These are phyloP conservation scores for Drosophila hydei DNA, from an alignment of 1,140 invertebrate genomes.

Conservation along the genomic window DNA sequence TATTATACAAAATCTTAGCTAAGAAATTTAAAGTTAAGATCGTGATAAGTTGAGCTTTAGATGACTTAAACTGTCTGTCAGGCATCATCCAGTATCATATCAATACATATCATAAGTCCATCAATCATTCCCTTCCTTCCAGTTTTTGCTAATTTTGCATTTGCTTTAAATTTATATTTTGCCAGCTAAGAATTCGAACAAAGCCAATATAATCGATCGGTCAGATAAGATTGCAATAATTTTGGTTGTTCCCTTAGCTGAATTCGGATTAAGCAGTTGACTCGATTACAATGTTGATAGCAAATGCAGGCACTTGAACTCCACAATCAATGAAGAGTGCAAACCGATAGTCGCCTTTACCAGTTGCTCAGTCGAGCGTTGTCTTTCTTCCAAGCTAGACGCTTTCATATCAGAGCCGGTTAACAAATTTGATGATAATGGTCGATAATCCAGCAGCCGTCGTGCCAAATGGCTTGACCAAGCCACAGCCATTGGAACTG, in stretches of 20 bases:
- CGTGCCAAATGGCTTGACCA: slow-evolving; percentile 40
- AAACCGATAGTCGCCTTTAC: slow-evolving; percentile 25
- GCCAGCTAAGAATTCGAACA: not conserved
- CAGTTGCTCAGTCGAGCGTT: slow-evolving; percentile 24
- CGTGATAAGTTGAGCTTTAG: too few species aligned
- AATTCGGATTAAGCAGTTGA: slow-evolving; percentile 19
- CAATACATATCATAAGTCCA: too few species aligned
- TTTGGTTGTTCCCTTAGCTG: not conserved
- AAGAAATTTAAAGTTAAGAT: too few species aligned
- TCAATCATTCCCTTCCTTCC: too few species aligned
- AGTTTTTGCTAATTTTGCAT: too few species aligned
- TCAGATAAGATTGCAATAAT: slow-evolving; percentile 32
- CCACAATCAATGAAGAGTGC: slow-evolving; percentile 17
- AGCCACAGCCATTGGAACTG: slow-evolving; percentile 50
- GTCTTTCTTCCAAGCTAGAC: not conserved
- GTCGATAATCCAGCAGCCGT: slow-evolving; percentile 39
- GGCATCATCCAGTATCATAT: not conserved
- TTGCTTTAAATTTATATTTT: not conserved
- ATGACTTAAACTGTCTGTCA: not conserved
- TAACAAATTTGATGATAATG: slow-evolving; percentile 38
- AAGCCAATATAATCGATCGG: not conserved
- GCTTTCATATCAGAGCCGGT: not conserved
- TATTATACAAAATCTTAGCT: too few species aligned
- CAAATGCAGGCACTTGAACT: slow-evolving; percentile 41
- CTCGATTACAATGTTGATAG: slow-evolving; percentile 32